Evolutionary conservation across 2,113 vertebrate species (phyloP).

Genomic region (Osmerus eperlanus): DNA sequence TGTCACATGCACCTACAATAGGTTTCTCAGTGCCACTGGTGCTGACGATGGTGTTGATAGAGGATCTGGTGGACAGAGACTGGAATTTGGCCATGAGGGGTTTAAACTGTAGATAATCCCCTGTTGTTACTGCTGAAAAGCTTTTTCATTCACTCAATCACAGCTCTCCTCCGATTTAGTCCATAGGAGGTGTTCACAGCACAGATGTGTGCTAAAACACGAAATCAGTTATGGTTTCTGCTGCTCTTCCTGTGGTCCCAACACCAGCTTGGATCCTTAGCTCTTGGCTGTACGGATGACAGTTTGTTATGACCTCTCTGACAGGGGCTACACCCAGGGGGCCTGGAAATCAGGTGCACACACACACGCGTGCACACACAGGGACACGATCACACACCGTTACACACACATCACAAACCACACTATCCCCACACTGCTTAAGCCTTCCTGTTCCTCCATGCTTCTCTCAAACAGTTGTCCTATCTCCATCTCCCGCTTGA

Average conservation of each 20-base stretch:
- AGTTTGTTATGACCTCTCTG: slow-evolving; percentile 73
- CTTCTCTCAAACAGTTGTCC: slow-evolving; percentile 36
- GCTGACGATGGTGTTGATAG: neutral
- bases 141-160: slow-evolving; percentile 27
- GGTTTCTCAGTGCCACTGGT: neutral
- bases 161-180: slow-evolving; percentile 24
- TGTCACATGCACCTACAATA: neutral
- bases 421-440: slow-evolving; percentile 17
- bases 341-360: slow-evolving; percentile 18
- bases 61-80: neutral
- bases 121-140: slow-evolving; percentile 24
- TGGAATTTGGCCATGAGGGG: slow-evolving; percentile 20
- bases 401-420: slow-evolving; percentile 6
- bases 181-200: slow-evolving; percentile 24
- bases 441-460: slow-evolving; percentile 47
- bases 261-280: slow-evolving; percentile 52
- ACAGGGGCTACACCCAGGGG: slow-evolving; percentile 60
- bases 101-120: slow-evolving; percentile 36
- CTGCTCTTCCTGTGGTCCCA: slow-evolving; percentile 53
- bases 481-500: slow-evolving; percentile 35
- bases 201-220: slow-evolving; percentile 35
- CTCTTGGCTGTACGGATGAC: slow-evolving; percentile 63
- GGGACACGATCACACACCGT: neutral
- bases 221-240: slow-evolving; percentile 39
- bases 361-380: slow-evolving; percentile 37